These are phyloP conservation scores for Scortum barcoo DNA, from an alignment of 2,113 vertebrate genomes.

Conservation along the genomic window DNA sequence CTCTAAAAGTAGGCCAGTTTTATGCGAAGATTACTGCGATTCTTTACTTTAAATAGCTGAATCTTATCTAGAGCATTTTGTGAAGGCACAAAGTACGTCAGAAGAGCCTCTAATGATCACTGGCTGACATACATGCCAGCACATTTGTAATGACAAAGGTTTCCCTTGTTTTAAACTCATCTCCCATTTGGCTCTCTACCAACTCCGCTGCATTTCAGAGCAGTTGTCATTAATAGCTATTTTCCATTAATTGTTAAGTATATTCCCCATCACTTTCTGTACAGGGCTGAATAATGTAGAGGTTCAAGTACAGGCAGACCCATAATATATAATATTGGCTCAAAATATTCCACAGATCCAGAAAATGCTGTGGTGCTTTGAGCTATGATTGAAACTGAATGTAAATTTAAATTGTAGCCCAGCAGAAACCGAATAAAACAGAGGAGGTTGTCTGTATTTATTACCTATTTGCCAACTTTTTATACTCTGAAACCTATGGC, in stretches of 20 bases:
- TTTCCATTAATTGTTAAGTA: constrained; percentile 65
- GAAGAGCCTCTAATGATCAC: constrained; percentile 59
- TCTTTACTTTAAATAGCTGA: constrained; percentile 35
- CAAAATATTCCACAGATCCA: constrained; percentile 25
- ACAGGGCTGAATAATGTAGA: constrained; percentile 60
- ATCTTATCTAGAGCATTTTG: constrained; percentile 58
- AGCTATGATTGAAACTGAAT: constrained; percentile 6
- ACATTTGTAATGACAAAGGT: constrained; percentile 61
- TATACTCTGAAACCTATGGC: constrained; percentile 3
- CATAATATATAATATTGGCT: constrained; percentile 23
- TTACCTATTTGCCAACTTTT: constrained; percentile 4
- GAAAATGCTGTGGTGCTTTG: constrained; percentile 18
- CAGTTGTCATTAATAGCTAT: constrained; percentile 62
- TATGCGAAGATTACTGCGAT: constrained; percentile 28
- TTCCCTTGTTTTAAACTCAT: constrained; percentile 51
- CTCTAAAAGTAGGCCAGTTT: constrained; percentile 50
- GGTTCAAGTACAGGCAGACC: constrained; percentile 38
- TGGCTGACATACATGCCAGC: constrained; percentile 51
- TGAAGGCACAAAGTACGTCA: constrained; percentile 61
- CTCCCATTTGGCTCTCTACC: constrained; percentile 33
- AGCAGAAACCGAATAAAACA: constrained; percentile 10
- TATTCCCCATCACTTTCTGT: constrained; percentile 47
- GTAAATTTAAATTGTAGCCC: constrained; percentile 6
- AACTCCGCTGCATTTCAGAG: constrained; percentile 42
- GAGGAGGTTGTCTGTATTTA: constrained; percentile 8